Evolutionary conservation across 2,113 vertebrate species (phyloP).

Genomic region (Apeltes quadracus): DNA sequence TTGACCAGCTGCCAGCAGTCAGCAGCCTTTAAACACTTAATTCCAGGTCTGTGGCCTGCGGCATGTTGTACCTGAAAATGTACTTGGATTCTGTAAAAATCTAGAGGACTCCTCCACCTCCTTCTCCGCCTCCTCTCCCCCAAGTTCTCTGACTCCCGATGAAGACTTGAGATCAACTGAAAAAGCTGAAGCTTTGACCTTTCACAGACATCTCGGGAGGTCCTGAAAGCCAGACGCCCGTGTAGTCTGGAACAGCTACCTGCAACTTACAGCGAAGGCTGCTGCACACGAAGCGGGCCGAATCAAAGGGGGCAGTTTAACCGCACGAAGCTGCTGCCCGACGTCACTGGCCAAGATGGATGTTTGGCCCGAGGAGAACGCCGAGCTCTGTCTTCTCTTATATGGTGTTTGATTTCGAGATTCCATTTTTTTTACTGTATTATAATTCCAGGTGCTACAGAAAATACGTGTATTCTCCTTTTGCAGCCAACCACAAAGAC

Average conservation of each 20-base stretch:
- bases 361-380: slow-evolving; percentile 54
- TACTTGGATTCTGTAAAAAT: slow-evolving; percentile 23
- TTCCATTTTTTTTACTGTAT: slow-evolving; percentile 31
- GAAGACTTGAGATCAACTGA: slow-evolving; percentile 24
- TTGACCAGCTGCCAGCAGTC: slow-evolving; percentile 13
- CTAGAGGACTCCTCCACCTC: background rate
- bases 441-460: slow-evolving; percentile 35
- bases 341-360: slow-evolving; percentile 40
- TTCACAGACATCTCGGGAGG: slow-evolving; percentile 18
- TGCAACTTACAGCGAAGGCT: slow-evolving; percentile 8
- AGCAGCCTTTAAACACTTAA: slow-evolving; percentile 50
- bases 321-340: slow-evolving; percentile 59
- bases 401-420: slow-evolving; percentile 41
- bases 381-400: slow-evolving; percentile 45
- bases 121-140: background rate
- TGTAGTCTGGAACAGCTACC: slow-evolving; percentile 32
- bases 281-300: slow-evolving; percentile 15
- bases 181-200: too few relatives aligned
- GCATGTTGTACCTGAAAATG: slow-evolving; percentile 21
- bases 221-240: slow-evolving; percentile 11
- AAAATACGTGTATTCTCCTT: slow-evolving; percentile 40
- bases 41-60: background rate
- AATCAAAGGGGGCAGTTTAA: slow-evolving; percentile 49
- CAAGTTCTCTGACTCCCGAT: slow-evolving; percentile 9
- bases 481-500: slow-evolving; percentile 47